A percentile compares a stretch with the other conserved stretches of the same genome.
Evolutionary conservation across 2,797 vertebrate genomes (phyloP).

Genomic region (Podarcis siculus): DNA sequence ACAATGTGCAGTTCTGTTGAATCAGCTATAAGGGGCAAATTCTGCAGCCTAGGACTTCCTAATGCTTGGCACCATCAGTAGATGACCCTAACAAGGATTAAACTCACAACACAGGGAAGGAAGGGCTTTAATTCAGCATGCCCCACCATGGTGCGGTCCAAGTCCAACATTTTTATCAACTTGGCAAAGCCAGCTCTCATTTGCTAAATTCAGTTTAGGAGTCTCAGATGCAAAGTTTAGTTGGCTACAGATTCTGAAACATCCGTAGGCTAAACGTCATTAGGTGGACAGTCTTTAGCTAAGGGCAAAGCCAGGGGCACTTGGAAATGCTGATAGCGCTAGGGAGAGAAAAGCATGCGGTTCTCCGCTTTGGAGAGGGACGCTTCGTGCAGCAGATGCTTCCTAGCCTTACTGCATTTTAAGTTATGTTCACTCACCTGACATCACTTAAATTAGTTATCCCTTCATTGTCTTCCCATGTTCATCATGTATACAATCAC

Average conservation of each 20-base stretch:
- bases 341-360: neutral
- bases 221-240: neutral
- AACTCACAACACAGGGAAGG: neutral
- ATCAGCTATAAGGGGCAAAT: no score
- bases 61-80: no score
- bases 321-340: conserved; percentile 52
- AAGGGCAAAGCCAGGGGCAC: conserved; percentile 76
- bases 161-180: neutral
- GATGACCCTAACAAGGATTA: no score
- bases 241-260: neutral
- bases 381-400: neutral
- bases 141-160: neutral
- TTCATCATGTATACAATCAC: no score
- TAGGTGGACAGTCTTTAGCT: conserved; percentile 67
- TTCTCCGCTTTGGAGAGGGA: neutral
- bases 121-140: no score
- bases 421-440: neutral
- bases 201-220: neutral
- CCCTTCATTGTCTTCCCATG: neutral
- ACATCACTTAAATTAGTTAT: neutral
- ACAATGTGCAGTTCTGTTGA: no score
- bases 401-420: neutral
- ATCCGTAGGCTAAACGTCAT: conserved; percentile 12
- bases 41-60: no score
- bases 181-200: neutral